phyloP scores from a whole-genome alignment of 2,797 vertebrate species.

The Zenarchopterus dispar region DNA sequence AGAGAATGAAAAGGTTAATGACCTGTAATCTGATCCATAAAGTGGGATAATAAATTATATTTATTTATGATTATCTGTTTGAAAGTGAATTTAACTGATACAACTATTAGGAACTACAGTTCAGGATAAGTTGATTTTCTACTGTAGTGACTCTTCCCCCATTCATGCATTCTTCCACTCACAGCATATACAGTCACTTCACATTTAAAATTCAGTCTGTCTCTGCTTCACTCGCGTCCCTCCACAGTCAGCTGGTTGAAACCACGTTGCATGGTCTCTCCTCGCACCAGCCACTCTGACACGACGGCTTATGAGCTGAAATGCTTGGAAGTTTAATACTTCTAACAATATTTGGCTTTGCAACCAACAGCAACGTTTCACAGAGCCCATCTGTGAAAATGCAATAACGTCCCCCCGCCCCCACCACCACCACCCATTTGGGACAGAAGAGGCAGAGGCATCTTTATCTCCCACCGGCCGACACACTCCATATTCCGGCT shows the following conservation, averaged over 20 bases:
- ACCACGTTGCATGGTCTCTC: conserved; percentile 2
- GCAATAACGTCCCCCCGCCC: conserved; percentile 55
- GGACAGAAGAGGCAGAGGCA: conserved; percentile 30
- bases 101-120: background rate
- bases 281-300: conserved; percentile 32
- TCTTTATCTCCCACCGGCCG: conserved; percentile 75
- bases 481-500: conserved; percentile 67
- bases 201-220: background rate
- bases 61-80: too few species aligned
- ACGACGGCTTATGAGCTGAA: conserved; percentile 34
- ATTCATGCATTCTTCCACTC: background rate
- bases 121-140: background rate
- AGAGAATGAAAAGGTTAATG: too few species aligned
- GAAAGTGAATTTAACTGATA: background rate
- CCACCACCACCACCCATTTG: conserved; percentile 27
- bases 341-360: conserved; percentile 43
- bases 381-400: conserved; percentile 51
- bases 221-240: conserved; percentile 15
- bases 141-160: background rate
- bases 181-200: background rate
- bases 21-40: too few species aligned
- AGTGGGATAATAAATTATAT: too few species aligned
- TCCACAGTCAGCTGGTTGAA: conserved; percentile 12
- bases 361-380: conserved; percentile 46
- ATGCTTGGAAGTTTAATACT: conserved; percentile 51